phyloP scores from a whole-genome alignment of 2,888 invertebrate species.

The Pterostichus madidus region DNA sequence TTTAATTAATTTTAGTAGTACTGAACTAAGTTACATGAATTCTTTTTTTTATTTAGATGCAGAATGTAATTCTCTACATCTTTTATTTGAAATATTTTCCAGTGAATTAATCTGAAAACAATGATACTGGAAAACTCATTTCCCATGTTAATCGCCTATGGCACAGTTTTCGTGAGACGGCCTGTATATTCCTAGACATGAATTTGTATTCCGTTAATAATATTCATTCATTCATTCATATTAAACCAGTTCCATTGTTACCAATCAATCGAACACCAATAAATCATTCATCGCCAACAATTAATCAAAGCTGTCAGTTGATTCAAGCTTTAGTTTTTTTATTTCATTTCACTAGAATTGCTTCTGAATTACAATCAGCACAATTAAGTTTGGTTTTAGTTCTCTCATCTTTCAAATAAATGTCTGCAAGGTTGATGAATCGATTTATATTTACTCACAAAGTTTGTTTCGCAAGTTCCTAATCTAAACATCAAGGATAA shows the following conservation, averaged over 20 bases:
- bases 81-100: too few relatives aligned
- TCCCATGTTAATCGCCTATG: too few relatives aligned
- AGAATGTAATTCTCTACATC: too few relatives aligned
- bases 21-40: too few relatives aligned
- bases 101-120: too few relatives aligned
- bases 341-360: slow-evolving; percentile 15
- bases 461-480: slow-evolving; percentile 13
- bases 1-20: too few relatives aligned
- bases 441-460: slow-evolving; percentile 31
- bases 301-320: slow-evolving; percentile 52
- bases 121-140: too few relatives aligned
- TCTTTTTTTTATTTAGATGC: too few relatives aligned
- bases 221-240: neutral
- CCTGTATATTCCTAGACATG: too few relatives aligned
- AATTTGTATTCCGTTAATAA: too few relatives aligned
- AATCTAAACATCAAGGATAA: neutral
- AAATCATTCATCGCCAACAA: slow-evolving; percentile 48
- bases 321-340: slow-evolving; percentile 51
- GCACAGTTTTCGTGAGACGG: too few relatives aligned
- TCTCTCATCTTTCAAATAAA: slow-evolving; percentile 48
- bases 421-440: slow-evolving; percentile 36
- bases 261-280: slow-evolving; percentile 5
- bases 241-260: slow-evolving; percentile 26
- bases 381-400: slow-evolving; percentile 44
- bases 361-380: slow-evolving; percentile 38